Evolutionary conservation across 1,140 invertebrate species (phyloP), one percentile per base, ranked within the genome.

Genomic region (Magallana angulata): DNA sequence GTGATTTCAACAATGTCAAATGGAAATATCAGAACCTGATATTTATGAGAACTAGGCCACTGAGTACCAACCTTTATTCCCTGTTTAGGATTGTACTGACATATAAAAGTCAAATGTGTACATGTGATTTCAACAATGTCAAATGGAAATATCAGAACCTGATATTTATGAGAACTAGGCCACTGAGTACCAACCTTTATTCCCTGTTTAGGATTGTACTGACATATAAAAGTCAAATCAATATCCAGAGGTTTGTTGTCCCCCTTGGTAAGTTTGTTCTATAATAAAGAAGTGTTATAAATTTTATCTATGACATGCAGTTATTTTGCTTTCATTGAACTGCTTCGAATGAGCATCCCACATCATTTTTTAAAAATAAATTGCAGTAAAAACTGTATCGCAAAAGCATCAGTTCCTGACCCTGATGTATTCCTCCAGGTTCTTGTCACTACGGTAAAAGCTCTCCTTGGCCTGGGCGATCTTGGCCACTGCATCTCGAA

Each of bases 201-300:
- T 12, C 93, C 93, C 90, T 92, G 90, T 88, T 90, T 90, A 14
- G 93, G 93, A 89, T 89, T 93, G 89, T 93, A 94, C 60, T 92
- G 90, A 68, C 86, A 90, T 9, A 94, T 92, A 83, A 92, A 93
- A 84, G 92, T 94, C 56, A 94, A 88, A 84, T 94, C 92, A 82
- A 93, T 91, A 56, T 94, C 92, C 56, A 93, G 60, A 4, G 93
- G 91, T 68, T 91, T 91, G 30, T 80, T 82, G 64, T 94, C 93
- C 57, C 91, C 90, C 85, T 93, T 93, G 7, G 92, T 94, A 58
- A 94, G 87, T 59, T 94, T 93, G 57, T 93, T 94, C 93, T 94
- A 91, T 59, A 76, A 71, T 11, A 62, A 62, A 90, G 91, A 48
- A 48, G 3, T 48, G 36, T 48, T 2, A 1, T 24, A 48, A 48